These are phyloP conservation scores for Linnaemya vulpina DNA, from an alignment of 2,888 invertebrate species.

Conservation along the genomic window DNA sequence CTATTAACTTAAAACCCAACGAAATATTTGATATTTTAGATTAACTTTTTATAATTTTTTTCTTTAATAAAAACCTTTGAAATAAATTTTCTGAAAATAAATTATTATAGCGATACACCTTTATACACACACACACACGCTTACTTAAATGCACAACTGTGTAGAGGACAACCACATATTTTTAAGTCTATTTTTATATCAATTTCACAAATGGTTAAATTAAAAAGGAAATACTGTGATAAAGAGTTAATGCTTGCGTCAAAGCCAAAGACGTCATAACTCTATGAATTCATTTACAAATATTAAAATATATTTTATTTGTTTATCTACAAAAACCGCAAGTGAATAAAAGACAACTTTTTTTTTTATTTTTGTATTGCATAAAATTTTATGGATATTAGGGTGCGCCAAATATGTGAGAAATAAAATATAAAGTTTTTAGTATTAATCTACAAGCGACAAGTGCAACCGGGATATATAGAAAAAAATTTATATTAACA, in stretches of 20 bases:
- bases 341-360: neutral
- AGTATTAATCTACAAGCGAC: too few species aligned
- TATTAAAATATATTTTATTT: slow-evolving; percentile 20
- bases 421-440: neutral
- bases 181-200: neutral
- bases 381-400: neutral
- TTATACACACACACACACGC: neutral
- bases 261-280: slow-evolving; percentile 19
- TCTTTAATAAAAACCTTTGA: too few species aligned
- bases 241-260: slow-evolving; percentile 2
- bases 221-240: neutral
- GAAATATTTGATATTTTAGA: too few species aligned
- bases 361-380: neutral
- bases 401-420: neutral
- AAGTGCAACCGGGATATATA: too few species aligned
- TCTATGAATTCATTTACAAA: slow-evolving; percentile 13
- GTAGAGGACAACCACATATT: slow-evolving; percentile 11
- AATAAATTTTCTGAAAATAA: neutral
- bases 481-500: too few species aligned
- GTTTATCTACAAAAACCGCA: neutral
- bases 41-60: too few species aligned
- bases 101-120: neutral
- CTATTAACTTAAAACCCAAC: too few species aligned
- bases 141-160: neutral
- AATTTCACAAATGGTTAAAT: slow-evolving; percentile 14